Evolutionary conservation across 2,113 vertebrate species (phyloP), one percentile per base, ranked within the genome.

Genomic region (Pterocles burchelli): DNA sequence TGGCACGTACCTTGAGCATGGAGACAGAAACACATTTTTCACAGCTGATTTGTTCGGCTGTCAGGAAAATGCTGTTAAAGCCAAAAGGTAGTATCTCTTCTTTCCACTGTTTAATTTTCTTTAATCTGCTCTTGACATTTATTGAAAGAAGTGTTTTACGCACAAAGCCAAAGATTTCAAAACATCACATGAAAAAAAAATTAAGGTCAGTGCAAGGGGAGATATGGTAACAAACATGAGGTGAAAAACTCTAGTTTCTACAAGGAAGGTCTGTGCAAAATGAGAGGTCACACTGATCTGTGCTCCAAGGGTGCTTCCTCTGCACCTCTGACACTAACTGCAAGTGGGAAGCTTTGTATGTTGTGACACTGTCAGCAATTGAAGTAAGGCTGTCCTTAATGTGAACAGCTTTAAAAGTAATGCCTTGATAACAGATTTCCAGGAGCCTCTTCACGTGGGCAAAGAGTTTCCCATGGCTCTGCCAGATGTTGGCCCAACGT

Each of bases 61-160:
- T 87, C 91, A 79, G 18, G 81, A 87, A 95, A 87, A 72, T 58
- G 41, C 83, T 71, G 54, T 45, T 93, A 22, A 72, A 96, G 81
- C 71, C 93, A 91, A 88, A 95, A 96, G 89, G 85, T 77, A 70
- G 61, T 67, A 59, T 75, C 76, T 84, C 55, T 89, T 89, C 78
- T 83, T 91, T 75, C 87, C 4, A 5, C 77, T 15, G 3, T 79
- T 96, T 94, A 93, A 94, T 96, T 96, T 94, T 85, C 93, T 96
- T 91, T 93, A 96, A 91, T 94, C 93, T 89, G 78, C 87, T 89
- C 85, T 55, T 96, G 91, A 95, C 95, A 96, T 96, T 96, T 95
- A 90, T 93, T 89, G 94, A 88, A 94, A 91, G 67, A 41, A 90
- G 46, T 71, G 67, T 84, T 94, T 94, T 74, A 82, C 0, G 6